Percentiles rank a stretch among this genome's conserved stretches.
Evolutionary conservation across 2,888 invertebrate genomes (phyloP).

Genomic region (Macaria liturata): DNA sequence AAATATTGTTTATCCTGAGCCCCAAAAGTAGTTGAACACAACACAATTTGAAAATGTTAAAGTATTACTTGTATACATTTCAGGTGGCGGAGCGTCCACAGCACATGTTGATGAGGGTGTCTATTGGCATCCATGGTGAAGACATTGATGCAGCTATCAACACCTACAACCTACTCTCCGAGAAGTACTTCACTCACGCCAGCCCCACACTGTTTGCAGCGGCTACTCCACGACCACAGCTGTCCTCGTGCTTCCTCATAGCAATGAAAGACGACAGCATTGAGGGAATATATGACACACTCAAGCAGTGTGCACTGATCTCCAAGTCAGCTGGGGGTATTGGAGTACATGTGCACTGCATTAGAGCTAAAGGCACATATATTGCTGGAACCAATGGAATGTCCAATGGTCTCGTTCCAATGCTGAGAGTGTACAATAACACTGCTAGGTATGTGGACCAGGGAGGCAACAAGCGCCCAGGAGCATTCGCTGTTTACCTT

Average conservation of each 20-base stretch:
- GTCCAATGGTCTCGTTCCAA: constrained; percentile 98
- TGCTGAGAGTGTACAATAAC: constrained; percentile 97
- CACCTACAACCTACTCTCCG: constrained; percentile 97
- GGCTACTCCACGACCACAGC: constrained; percentile 94
- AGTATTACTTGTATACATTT: constrained; percentile 2
- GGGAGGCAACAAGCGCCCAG: constrained; percentile 98
- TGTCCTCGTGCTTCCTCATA: constrained; percentile 97
- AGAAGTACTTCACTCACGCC: constrained; percentile 98
- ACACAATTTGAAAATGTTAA: too few species aligned
- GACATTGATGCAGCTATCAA: constrained; percentile 96
- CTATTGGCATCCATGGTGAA: constrained; percentile 97
- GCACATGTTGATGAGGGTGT: constrained; percentile 98
- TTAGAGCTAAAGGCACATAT: constrained; percentile 94
- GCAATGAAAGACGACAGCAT: constrained; percentile 98
- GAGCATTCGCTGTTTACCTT: constrained; percentile 98
- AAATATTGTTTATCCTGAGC: too few species aligned
- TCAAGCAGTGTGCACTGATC: constrained; percentile 96
- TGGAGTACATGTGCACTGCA: constrained; percentile 97
- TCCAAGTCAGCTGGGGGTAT: constrained; percentile 99
- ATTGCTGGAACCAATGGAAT: constrained; percentile 97
- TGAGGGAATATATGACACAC: constrained; percentile 96
- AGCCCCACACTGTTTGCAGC: constrained; percentile 98
- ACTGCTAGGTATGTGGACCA: constrained; percentile 98
- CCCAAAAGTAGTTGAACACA: too few species aligned
- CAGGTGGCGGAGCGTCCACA: constrained; percentile 97